phyloP scores from a whole-genome alignment of 2,113 vertebrate species.

The Planiliza haematocheilus region DNA sequence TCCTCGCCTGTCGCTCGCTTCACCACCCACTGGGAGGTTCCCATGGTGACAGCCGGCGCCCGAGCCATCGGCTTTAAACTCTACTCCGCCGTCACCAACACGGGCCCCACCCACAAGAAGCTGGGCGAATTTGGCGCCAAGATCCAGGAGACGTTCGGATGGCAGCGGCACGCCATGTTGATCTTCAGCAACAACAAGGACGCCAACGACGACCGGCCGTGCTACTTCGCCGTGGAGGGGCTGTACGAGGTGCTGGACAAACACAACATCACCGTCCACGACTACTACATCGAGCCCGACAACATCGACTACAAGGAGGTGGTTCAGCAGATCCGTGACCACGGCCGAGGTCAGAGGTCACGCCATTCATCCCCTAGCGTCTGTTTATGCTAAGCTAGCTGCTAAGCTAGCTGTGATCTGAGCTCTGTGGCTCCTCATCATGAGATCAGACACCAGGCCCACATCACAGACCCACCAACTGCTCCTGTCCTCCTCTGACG shows the following conservation, averaged over 20 bases:
- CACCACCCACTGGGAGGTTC: slow-evolving; percentile 90
- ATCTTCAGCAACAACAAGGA: slow-evolving; percentile 84
- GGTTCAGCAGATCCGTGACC: slow-evolving; percentile 81
- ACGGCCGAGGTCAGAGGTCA: slow-evolving; percentile 80
- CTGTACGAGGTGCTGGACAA: slow-evolving; percentile 77
- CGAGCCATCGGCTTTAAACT: slow-evolving; percentile 85
- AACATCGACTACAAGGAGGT: slow-evolving; percentile 73
- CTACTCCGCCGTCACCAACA: slow-evolving; percentile 86
- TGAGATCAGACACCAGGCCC: not conserved
- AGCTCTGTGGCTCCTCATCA: not conserved
- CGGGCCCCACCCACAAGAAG: slow-evolving; percentile 90
- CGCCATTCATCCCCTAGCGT: not conserved
- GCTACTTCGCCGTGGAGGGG: slow-evolving; percentile 90
- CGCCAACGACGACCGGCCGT: slow-evolving; percentile 82
- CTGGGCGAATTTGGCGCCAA: slow-evolving; percentile 85
- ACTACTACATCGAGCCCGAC: slow-evolving; percentile 78
- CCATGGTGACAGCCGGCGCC: slow-evolving; percentile 90
- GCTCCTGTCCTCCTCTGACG: slow-evolving; percentile 31
- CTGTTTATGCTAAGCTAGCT: not conserved
- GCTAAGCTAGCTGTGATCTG: too few relatives aligned
- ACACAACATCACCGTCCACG: slow-evolving; percentile 81
- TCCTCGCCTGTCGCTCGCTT: slow-evolving; percentile 89
- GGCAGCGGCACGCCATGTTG: slow-evolving; percentile 84
- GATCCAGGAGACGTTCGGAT: slow-evolving; percentile 87
- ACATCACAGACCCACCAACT: slow-evolving; percentile 26